phyloP scores from a whole-genome alignment of 2,888 invertebrate genomes.

The Ephialtes manifestator region DNA sequence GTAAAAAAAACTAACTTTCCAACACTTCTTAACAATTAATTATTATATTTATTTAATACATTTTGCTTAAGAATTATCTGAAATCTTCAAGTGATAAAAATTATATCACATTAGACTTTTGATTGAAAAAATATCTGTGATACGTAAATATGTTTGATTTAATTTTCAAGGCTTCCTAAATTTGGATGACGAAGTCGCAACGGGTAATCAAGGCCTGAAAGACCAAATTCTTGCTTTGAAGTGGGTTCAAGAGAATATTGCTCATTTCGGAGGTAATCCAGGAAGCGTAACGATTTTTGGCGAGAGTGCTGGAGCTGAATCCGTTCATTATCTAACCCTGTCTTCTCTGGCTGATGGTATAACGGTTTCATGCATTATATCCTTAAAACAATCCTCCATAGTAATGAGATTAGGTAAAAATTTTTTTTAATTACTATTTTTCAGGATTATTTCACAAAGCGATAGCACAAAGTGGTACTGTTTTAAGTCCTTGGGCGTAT shows the following conservation, averaged over 20 bases:
- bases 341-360: conserved; percentile 72
- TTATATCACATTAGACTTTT: too few relatives aligned
- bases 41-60: too few relatives aligned
- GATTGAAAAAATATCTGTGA: not conserved
- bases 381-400: not conserved
- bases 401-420: not conserved
- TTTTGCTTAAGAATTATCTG: too few relatives aligned
- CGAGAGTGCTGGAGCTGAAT: conserved; percentile 75
- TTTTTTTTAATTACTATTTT: conserved; percentile 31
- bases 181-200: conserved; percentile 69
- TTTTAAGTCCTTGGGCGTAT: conserved; percentile 75
- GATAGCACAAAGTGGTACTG: conserved; percentile 79
- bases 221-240: conserved; percentile 76
- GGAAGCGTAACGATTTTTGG: conserved; percentile 77
- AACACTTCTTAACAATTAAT: too few relatives aligned
- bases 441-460: conserved; percentile 82
- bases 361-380: not conserved
- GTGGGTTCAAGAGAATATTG: conserved; percentile 76
- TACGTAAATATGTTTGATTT: too few relatives aligned
- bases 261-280: conserved; percentile 75
- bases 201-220: conserved; percentile 78
- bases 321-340: conserved; percentile 72
- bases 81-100: too few relatives aligned
- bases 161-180: conserved; percentile 65
- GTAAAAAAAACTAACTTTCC: too few relatives aligned